Percentiles rank a stretch among this genome's conserved stretches.
Evolutionary conservation across 2,113 vertebrate species (phyloP).

Genomic region (Himantopus leucocephalus): DNA sequence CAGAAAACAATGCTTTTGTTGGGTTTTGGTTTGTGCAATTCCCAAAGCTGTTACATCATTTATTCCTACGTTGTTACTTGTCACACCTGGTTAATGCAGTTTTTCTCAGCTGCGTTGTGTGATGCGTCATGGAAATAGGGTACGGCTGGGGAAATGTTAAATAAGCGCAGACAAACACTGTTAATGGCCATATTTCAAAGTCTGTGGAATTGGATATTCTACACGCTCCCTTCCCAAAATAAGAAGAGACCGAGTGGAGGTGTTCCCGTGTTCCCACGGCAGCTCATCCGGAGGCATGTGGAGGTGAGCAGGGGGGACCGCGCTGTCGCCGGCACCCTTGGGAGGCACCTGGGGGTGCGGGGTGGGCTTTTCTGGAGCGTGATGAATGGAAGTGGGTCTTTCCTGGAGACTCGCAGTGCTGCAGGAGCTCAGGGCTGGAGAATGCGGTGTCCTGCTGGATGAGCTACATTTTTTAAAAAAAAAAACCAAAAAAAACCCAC

Average conservation of each 20-base stretch:
- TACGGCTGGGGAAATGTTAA: not conserved
- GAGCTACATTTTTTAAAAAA: fast-evolving
- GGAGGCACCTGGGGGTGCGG: not conserved
- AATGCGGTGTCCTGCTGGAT: fast-evolving
- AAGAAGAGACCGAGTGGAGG: fast-evolving
- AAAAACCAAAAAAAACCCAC: fast-evolving
- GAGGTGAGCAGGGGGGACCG: not conserved
- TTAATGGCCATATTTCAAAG: fast-evolving
- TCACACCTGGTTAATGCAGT: not conserved
- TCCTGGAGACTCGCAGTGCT: not conserved
- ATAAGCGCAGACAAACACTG: not conserved
- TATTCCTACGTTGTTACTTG: not conserved
- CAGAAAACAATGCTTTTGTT: not conserved
- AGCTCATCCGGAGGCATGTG: not conserved
- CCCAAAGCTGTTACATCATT: not conserved
- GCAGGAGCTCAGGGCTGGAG: not conserved
- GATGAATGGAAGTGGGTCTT: not conserved
- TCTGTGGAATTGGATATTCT: not conserved
- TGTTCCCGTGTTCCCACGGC: not conserved
- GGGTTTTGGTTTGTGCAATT: not conserved
- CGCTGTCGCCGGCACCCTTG: no score
- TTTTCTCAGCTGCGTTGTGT: not conserved
- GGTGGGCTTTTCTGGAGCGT: not conserved
- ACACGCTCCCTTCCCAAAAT: not conserved
- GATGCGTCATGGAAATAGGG: not conserved